Evolutionary conservation across 2,888 invertebrate genomes (phyloP).

Genomic region (Meta bourneti): DNA sequence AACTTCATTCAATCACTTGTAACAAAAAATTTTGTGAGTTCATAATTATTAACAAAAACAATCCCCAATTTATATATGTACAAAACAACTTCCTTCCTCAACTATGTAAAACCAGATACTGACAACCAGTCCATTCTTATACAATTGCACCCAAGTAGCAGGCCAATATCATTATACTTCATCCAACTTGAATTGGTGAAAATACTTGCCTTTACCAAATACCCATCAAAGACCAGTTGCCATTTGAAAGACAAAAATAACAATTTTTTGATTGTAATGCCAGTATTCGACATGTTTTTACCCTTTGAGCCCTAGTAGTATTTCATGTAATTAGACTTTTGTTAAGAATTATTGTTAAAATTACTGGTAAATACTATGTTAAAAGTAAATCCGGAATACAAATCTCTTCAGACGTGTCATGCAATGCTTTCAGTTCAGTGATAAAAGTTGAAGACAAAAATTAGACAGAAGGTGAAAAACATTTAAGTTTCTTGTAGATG

Average conservation of each 20-base stretch:
- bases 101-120: neutral
- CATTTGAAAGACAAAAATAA: neutral
- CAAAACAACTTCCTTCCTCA: neutral
- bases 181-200: neutral
- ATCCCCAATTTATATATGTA: neutral
- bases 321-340: no score
- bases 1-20: neutral
- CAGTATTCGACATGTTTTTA: no score
- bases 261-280: neutral
- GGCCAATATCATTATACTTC: neutral
- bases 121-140: neutral
- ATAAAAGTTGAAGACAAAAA: slow-evolving; percentile 56
- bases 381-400: neutral
- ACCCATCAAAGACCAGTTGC: neutral
- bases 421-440: slow-evolving; percentile 52
- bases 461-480: slow-evolving; percentile 59
- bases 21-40: neutral
- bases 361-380: neutral
- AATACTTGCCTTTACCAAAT: neutral
- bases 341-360: no score
- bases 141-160: neutral
- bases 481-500: slow-evolving; percentile 53
- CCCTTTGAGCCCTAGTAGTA: no score
- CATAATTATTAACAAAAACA: neutral
- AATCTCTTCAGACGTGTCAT: slow-evolving; percentile 25